These are phyloP conservation scores for Elanus axillaris DNA, from an alignment of 2,113 vertebrate genomes.

Conservation along the genomic window DNA sequence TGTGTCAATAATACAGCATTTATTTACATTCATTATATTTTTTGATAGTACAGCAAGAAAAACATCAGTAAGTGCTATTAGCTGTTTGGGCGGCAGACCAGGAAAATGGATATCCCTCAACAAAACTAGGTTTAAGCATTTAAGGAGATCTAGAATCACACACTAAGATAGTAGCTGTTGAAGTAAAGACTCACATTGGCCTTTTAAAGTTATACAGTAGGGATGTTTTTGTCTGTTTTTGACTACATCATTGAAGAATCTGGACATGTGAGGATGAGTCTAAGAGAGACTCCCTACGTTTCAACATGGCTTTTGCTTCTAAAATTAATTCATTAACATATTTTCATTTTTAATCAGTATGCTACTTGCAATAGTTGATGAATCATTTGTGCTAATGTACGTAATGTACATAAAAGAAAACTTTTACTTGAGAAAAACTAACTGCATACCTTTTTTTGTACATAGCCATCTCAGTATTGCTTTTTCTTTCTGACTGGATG, in stretches of 20 bases:
- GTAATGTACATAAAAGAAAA: neutral
- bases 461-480: neutral
- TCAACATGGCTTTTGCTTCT: neutral
- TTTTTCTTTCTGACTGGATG: neutral
- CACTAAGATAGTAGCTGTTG: neutral
- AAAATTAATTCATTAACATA: neutral
- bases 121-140: neutral
- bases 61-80: neutral
- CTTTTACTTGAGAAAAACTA: neutral
- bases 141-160: neutral
- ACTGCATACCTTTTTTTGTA: neutral
- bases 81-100: neutral
- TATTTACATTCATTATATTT: neutral
- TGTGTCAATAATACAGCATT: neutral
- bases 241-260: neutral
- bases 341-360: neutral
- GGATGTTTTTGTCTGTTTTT: neutral
- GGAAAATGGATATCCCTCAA: neutral
- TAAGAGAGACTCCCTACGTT: neutral
- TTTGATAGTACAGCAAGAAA: neutral
- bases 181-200: neutral
- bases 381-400: neutral
- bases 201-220: neutral
- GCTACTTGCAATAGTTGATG: neutral
- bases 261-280: neutral